Evolutionary conservation across 1,140 invertebrate species (phyloP).

Genomic region (Aplysia californica): DNA sequence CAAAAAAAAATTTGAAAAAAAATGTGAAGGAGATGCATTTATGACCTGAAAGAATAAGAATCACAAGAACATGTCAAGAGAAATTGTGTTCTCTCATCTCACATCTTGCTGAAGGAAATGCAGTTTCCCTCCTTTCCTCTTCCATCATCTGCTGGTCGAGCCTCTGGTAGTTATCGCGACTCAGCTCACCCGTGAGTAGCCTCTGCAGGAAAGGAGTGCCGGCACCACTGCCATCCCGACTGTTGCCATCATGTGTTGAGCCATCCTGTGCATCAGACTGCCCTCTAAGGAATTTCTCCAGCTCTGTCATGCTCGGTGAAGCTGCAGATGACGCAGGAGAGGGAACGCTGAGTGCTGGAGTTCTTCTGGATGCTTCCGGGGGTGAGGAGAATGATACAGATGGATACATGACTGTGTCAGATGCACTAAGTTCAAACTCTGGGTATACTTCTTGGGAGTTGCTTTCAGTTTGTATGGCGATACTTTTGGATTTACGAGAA

Average conservation of each 20-base stretch:
- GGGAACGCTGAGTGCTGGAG: background rate
- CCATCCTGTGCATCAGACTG: background rate
- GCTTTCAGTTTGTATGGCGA: constrained; percentile 23
- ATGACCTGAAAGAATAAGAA: too few species aligned
- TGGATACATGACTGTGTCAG: constrained; percentile 16
- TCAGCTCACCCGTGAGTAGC: constrained; percentile 22
- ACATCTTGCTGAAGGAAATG: too few species aligned
- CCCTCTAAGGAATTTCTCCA: constrained; percentile 5
- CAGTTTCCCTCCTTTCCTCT: background rate
- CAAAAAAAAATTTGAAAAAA: too few species aligned
- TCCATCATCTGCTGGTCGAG: constrained; percentile 12
- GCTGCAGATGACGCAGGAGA: background rate
- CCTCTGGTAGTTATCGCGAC: constrained; percentile 13
- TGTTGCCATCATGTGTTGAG: background rate
- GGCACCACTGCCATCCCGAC: background rate
- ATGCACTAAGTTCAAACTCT: constrained; percentile 11
- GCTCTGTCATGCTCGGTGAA: background rate
- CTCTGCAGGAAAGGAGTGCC: constrained; percentile 15
- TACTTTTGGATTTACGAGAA: constrained; percentile 8
- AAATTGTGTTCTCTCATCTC: background rate
- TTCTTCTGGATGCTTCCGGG: background rate
- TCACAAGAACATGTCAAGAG: background rate
- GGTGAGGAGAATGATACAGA: background rate
- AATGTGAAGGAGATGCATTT: too few species aligned
- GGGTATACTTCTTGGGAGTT: constrained; percentile 11